Evolutionary conservation across 2,888 invertebrate genomes (phyloP), one percentile per base, ranked within the genome.

Genomic region (Mechanitis mazaeus): DNA sequence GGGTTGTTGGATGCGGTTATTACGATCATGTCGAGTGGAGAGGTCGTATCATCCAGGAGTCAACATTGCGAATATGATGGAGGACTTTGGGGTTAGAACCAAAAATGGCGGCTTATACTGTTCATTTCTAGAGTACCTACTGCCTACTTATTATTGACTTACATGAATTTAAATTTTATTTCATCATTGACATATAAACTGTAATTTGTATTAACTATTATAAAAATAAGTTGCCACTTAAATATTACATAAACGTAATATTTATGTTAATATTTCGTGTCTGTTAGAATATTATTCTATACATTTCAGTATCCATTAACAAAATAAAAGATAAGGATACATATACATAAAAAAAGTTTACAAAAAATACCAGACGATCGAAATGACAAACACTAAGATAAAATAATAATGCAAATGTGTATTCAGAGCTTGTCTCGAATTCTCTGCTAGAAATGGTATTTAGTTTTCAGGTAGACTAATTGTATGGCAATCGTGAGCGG

Each of bases 1-100:
- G 88, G 89, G 89, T 88, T 88, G 84, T 78, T 78, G 80, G 79
- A 80, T 83, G 83, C 84, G 85, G 83, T 84, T 84, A 86, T 85
- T 88, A 86, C 83, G 86, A 87, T 85, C 85, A 86, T 86, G 85
- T 85, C 75, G 86, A 85, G 84, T 85, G 75, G 81, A 84, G 85
- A 82, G 84, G 80, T 84, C 84, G 85, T 84, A 80, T 83, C 85
- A 83, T 87, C 84, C 83, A 83, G 80, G 79, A 88, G 85, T 87
- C 87, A 88, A 88, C 88, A 87, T 79, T 72, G 85, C 87, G 87
- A 77, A 80, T 76, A 79, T 80, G 81, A 85, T 85, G 76, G 83
- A 87, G 87, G 76, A 80, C 80, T 82, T 81, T 75, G 74, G 76
- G 76, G 74, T 76, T 75, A 78, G 78, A 79, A 83, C 80, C 79